phyloP scores from a whole-genome alignment of 2,113 vertebrate genomes.

The Stomatorhinus ivindoensis region DNA sequence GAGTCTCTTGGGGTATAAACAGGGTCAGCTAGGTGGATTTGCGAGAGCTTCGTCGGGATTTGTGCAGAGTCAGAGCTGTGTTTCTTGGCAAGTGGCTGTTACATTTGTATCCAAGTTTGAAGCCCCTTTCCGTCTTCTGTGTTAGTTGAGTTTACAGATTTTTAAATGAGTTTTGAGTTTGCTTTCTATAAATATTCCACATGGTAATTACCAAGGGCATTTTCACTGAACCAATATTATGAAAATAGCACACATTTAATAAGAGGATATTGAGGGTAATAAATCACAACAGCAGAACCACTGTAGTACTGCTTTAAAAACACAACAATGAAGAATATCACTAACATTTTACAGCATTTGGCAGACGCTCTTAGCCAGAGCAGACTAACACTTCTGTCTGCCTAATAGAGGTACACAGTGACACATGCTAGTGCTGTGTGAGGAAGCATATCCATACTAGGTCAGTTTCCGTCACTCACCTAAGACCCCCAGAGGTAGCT shows the following conservation, averaged over 20 bases:
- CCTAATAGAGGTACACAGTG: neutral
- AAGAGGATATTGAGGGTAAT: neutral
- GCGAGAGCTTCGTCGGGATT: neutral
- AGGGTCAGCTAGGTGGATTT: neutral
- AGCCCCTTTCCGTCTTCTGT: neutral
- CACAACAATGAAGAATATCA: neutral
- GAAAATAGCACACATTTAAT: neutral
- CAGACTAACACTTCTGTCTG: neutral
- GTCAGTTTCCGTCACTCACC: neutral
- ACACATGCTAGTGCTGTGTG: neutral
- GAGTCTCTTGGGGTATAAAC: neutral
- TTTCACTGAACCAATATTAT: neutral
- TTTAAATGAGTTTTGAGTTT: neutral
- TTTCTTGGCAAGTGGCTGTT: neutral
- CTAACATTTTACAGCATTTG: no score
- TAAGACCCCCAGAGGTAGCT: neutral
- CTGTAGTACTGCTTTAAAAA: neutral
- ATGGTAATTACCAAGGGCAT: neutral
- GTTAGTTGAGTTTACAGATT: neutral
- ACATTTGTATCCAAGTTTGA: neutral
- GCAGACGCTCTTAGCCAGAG: no score
- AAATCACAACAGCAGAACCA: neutral
- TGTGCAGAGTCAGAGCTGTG: neutral
- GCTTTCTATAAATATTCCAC: neutral
- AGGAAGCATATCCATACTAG: neutral